Conservation (phyloP, 2,888 invertebrate genomes). For the Ptilodon capucinus region DNA sequence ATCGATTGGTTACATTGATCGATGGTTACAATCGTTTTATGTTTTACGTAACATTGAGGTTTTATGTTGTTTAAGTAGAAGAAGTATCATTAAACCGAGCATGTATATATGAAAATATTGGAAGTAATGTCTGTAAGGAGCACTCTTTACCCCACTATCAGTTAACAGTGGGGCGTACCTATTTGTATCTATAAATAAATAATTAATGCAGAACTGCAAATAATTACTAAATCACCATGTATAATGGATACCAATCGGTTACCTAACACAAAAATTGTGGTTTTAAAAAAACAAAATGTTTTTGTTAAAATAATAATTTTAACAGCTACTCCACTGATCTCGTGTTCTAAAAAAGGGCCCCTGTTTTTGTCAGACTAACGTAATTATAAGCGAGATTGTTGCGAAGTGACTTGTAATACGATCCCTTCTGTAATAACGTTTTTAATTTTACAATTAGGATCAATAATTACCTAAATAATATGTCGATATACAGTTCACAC, state of each 20-base stretch:
- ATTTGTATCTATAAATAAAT: too few species aligned
- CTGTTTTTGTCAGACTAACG: constrained; percentile 71
- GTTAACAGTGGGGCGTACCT: too few species aligned
- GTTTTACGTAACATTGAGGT: constrained; percentile 10
- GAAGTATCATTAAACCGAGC: neutral
- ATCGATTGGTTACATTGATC: constrained; percentile 54
- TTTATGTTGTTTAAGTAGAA: constrained; percentile 1
- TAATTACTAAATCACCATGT: too few species aligned
- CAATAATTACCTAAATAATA: constrained; percentile 22
- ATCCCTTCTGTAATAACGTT: constrained; percentile 66
- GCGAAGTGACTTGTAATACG: constrained; percentile 74
- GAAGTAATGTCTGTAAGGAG: too few species aligned
- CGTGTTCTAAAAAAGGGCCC: constrained; percentile 41
- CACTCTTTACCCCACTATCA: too few species aligned
- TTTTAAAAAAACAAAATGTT: too few species aligned
- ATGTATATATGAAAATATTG: neutral
- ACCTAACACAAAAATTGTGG: too few species aligned
- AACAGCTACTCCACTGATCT: constrained; percentile 32
- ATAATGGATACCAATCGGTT: too few species aligned
- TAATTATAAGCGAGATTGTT: constrained; percentile 77
- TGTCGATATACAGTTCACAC: constrained; percentile 1
- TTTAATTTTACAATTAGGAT: constrained; percentile 57
- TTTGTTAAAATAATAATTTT: neutral
- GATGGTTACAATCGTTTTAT: constrained; percentile 45
- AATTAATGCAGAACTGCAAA: too few species aligned